Evolutionary conservation across 2,113 vertebrate species (phyloP).

Genomic region (Sciurus niger): DNA sequence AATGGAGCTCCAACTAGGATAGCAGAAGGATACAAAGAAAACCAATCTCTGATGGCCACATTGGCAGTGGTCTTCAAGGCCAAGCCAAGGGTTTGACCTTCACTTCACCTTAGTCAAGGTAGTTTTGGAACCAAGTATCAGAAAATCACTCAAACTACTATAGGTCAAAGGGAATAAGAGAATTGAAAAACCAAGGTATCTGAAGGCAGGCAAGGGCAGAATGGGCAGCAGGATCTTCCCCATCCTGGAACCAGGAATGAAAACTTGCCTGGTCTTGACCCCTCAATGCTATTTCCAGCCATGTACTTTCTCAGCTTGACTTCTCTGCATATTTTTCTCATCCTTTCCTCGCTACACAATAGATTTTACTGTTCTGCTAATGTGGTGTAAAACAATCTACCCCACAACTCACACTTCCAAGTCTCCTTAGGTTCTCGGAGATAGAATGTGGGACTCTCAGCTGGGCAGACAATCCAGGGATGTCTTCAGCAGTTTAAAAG

Average conservation of each 20-base stretch:
- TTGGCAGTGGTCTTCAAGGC: no score
- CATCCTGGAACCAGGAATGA: background rate
- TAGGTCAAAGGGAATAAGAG: background rate
- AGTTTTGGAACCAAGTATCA: background rate
- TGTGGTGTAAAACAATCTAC: background rate
- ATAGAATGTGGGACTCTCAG: background rate
- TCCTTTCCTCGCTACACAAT: background rate
- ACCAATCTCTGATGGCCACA: background rate
- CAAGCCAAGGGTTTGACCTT: background rate
- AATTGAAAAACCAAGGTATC: background rate
- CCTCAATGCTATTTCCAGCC: accelerated
- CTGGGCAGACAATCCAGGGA: background rate
- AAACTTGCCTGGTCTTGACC: background rate
- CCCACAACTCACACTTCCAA: background rate
- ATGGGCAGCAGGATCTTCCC: background rate
- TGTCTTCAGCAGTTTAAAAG: background rate
- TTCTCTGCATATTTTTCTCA: background rate
- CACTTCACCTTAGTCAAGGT: background rate
- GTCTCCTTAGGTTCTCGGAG: background rate
- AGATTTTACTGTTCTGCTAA: background rate
- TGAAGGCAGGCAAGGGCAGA: background rate
- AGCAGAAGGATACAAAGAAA: background rate
- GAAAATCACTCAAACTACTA: background rate
- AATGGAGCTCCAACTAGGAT: accelerated
- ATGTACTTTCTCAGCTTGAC: background rate